phyloP scores from a whole-genome alignment of 2,888 invertebrate species.

The Acrobasis repandana region DNA sequence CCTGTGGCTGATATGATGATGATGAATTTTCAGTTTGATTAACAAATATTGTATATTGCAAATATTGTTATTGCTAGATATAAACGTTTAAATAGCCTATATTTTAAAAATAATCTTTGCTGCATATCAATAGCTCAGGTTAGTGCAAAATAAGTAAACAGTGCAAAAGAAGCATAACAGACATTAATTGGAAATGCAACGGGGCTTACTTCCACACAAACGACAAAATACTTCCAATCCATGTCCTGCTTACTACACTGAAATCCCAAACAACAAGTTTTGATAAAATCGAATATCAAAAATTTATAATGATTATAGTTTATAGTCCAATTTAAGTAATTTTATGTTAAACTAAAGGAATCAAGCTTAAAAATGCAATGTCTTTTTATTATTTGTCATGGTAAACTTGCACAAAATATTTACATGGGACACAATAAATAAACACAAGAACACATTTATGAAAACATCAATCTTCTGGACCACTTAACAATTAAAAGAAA shows the following conservation, averaged over 20 bases:
- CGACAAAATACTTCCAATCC: constrained; percentile 69
- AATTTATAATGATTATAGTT: no score
- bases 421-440: background rate
- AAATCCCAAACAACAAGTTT: constrained; percentile 50
- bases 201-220: constrained; percentile 75
- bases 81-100: background rate
- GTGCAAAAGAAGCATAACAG: constrained; percentile 24
- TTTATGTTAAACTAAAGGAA: no score
- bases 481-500: background rate
- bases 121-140: background rate
- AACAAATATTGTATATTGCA: background rate
- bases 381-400: no score
- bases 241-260: constrained; percentile 71
- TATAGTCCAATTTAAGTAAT: no score
- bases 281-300: no score
- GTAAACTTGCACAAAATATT: no score
- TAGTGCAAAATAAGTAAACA: constrained; percentile 15
- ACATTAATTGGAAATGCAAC: constrained; percentile 41
- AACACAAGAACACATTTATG: background rate
- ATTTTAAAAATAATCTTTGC: background rate
- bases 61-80: no score
- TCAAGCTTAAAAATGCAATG: no score
- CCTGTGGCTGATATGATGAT: no score
- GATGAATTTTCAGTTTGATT: background rate
- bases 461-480: background rate